A percentile compares a stretch with the other conserved stretches of the same genome.
Conservation (phyloP, 2,113 vertebrate genomes). For the Leiothrix lutea region DNA sequence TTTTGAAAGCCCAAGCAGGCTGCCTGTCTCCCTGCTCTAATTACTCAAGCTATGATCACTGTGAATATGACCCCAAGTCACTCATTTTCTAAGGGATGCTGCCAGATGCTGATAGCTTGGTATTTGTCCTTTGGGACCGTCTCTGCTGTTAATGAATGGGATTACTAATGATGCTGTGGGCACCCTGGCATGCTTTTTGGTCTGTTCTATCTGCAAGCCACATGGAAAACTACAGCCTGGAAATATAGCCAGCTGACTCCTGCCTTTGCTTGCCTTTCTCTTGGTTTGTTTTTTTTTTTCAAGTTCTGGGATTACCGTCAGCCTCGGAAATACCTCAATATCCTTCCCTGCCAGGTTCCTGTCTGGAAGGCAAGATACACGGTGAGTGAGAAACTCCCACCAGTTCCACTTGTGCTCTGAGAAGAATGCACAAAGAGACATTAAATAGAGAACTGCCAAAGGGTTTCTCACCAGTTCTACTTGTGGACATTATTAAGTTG, state of each 20-base stretch:
- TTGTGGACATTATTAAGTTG: background rate
- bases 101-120: slow-evolving; percentile 33
- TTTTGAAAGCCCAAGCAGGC: slow-evolving; percentile 18
- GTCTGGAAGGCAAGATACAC: slow-evolving; percentile 99
- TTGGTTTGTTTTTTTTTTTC: background rate
- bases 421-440: background rate
- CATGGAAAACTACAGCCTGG: background rate
- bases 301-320: slow-evolving; percentile 99
- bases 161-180: background rate
- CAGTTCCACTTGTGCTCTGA: background rate
- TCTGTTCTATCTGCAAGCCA: background rate
- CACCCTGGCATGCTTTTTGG: background rate
- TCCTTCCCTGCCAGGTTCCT: slow-evolving; percentile 95
- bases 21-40: slow-evolving; percentile 33
- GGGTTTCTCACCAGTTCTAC: background rate
- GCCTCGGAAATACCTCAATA: slow-evolving; percentile 94
- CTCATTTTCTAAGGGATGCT: background rate
- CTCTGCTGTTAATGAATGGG: slow-evolving; percentile 12
- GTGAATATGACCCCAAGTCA: background rate
- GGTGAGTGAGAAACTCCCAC: slow-evolving; percentile 71
- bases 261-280: slow-evolving; percentile 18
- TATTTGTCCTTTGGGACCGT: background rate
- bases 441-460: background rate
- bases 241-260: background rate
- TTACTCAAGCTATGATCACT: slow-evolving; percentile 30